Evolutionary conservation across 2,888 invertebrate genomes (phyloP).

Genomic region (Caradrina kadenii): DNA sequence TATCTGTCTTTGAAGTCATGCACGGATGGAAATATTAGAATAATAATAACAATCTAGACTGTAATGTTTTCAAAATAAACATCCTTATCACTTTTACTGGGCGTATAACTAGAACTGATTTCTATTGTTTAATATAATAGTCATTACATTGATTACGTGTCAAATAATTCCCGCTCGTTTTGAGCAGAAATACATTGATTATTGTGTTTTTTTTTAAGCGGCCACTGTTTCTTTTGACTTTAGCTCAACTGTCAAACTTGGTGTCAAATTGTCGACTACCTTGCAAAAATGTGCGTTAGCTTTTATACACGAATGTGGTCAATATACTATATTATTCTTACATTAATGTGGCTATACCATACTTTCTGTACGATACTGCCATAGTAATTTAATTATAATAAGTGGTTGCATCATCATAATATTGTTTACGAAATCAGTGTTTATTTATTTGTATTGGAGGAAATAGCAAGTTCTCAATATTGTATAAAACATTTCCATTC

Average conservation of each 20-base stretch:
- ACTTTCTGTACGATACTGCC: slow-evolving; percentile 6
- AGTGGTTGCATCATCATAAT: background rate
- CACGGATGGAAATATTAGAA: slow-evolving; percentile 28
- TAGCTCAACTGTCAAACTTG: slow-evolving; percentile 16
- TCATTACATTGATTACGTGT: background rate
- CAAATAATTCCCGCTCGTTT: background rate
- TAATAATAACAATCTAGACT: slow-evolving; percentile 31
- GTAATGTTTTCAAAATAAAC: slow-evolving; percentile 43
- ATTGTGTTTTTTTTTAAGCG: background rate
- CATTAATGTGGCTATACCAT: background rate
- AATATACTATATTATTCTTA: slow-evolving; percentile 4
- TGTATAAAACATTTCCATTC: slow-evolving; percentile 12
- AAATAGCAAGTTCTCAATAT: background rate
- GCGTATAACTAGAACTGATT: slow-evolving; percentile 18
- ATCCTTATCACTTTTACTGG: slow-evolving; percentile 32
- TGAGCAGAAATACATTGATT: background rate
- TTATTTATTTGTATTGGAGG: slow-evolving; percentile 1
- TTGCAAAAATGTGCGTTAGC: slow-evolving; percentile 8
- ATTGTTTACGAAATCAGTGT: background rate
- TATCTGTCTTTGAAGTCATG: slow-evolving; percentile 26
- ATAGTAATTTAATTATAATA: background rate
- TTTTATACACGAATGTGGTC: slow-evolving; percentile 10
- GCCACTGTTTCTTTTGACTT: background rate
- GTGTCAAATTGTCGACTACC: slow-evolving; percentile 31
- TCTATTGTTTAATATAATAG: slow-evolving; percentile 8